phyloP scores from a whole-genome alignment of 53 echinoderm and acorn worm species.

The Crossaster papposus region DNA sequence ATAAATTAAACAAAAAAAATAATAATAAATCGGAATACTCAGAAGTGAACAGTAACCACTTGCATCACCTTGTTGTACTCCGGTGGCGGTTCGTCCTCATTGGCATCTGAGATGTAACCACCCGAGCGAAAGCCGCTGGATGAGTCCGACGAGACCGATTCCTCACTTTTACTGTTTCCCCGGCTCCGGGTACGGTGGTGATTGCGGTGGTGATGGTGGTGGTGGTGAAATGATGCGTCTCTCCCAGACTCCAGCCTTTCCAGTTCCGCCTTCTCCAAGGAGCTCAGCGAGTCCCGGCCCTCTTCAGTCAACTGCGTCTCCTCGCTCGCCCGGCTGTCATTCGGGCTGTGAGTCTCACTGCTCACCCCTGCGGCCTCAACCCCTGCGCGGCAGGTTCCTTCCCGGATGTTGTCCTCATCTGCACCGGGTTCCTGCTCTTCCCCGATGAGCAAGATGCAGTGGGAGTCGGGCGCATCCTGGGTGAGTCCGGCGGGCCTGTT shows the following conservation, averaged over 20 bases:
- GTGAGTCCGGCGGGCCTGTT: slow-evolving; percentile 32
- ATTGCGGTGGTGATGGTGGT: slow-evolving; percentile 60
- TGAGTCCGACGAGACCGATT: slow-evolving; percentile 93
- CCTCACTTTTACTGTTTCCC: slow-evolving; percentile 92
- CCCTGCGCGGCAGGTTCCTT: not conserved
- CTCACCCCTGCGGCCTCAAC: not conserved
- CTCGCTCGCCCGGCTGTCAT: slow-evolving; percentile 32
- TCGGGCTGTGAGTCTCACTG: not conserved
- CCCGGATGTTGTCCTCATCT: not conserved
- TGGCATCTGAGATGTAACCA: slow-evolving; percentile 78
- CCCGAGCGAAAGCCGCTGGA: slow-evolving; percentile 95
- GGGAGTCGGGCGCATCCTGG: not conserved
- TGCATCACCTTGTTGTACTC: slow-evolving; percentile 93
- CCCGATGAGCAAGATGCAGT: slow-evolving; percentile 48
- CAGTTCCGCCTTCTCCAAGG: slow-evolving; percentile 34
- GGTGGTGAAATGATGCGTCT: slow-evolving; percentile 59
- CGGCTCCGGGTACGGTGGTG: slow-evolving; percentile 63
- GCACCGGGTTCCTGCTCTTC: slow-evolving; percentile 49
- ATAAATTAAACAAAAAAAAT: not conserved
- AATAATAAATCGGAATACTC: slow-evolving; percentile 25
- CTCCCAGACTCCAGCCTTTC: slow-evolving; percentile 52
- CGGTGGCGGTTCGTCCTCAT: slow-evolving; percentile 82
- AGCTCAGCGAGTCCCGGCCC: slow-evolving; percentile 41
- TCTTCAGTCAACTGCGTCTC: slow-evolving; percentile 29
- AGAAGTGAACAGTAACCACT: slow-evolving; percentile 61